Evolutionary conservation across 2,888 invertebrate species (phyloP).

Genomic region (Spisula solida): DNA sequence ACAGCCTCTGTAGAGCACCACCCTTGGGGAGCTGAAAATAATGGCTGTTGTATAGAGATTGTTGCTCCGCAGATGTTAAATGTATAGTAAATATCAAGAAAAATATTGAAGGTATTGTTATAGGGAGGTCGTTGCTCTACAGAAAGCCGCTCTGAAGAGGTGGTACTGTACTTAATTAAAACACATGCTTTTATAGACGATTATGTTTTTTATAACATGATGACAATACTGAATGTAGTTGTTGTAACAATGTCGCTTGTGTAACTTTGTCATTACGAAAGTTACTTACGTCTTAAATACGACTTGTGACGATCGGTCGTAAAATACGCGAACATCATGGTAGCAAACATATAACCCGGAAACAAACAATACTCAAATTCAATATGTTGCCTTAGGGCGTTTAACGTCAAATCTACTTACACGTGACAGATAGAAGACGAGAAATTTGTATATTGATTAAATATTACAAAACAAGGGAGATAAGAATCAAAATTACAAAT

Average conservation of each 20-base stretch:
- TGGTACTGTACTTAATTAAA: not conserved
- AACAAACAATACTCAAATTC: not conserved
- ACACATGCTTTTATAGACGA: not conserved
- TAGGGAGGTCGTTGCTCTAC: too few species aligned
- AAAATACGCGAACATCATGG: not conserved
- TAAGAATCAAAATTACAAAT: not conserved
- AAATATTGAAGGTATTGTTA: too few species aligned
- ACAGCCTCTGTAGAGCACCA: too few species aligned
- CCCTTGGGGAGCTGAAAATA: too few species aligned
- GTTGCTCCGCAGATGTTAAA: too few species aligned
- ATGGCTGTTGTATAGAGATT: too few species aligned
- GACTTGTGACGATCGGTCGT: not conserved
- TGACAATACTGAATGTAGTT: not conserved
- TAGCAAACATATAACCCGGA: not conserved
- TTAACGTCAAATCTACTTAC: not conserved
- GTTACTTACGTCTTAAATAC: not conserved
- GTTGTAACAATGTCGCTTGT: too few species aligned
- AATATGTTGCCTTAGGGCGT: not conserved
- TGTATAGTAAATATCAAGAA: too few species aligned
- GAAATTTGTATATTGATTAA: not conserved
- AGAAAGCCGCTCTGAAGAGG: too few species aligned
- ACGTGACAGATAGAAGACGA: not conserved
- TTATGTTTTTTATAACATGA: not conserved
- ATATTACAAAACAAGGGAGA: not conserved
- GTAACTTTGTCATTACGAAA: not conserved